These are phyloP conservation scores for Macrobrachium rosenbergii DNA, from an alignment of 1,140 invertebrate genomes.

Conservation along the genomic window DNA sequence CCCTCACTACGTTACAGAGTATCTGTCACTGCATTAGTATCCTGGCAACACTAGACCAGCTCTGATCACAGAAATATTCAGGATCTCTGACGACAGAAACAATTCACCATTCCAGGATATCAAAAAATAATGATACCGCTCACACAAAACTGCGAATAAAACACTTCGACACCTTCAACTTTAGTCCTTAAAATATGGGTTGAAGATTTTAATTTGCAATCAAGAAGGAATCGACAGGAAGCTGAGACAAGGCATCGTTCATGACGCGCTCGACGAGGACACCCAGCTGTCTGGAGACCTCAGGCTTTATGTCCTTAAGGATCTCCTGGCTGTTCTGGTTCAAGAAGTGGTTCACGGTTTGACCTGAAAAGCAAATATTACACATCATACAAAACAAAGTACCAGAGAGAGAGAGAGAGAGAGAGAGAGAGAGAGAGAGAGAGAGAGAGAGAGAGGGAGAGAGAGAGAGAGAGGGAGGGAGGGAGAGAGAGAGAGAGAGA, in stretches of 20 bases:
- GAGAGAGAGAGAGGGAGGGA: too few relatives aligned
- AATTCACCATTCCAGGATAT: background rate
- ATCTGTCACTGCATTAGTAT: too few relatives aligned
- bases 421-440: too few relatives aligned
- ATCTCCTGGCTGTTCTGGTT: conserved; percentile 50
- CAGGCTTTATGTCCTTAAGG: conserved; percentile 40
- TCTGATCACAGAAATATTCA: background rate
- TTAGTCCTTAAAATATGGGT: too few relatives aligned
- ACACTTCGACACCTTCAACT: too few relatives aligned
- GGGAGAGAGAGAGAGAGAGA: too few relatives aligned
- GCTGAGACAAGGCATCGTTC: conserved; percentile 54
- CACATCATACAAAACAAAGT: background rate
- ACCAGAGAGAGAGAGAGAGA: background rate
- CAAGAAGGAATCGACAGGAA: conserved; percentile 46
- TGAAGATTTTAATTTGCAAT: background rate
- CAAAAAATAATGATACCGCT: too few relatives aligned
- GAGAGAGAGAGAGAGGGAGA: too few relatives aligned
- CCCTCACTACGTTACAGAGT: too few relatives aligned
- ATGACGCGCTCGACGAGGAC: conserved; percentile 44
- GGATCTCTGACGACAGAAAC: background rate
- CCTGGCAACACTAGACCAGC: too few relatives aligned
- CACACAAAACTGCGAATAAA: too few relatives aligned
- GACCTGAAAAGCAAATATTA: conserved; percentile 4
- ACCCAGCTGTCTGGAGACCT: conserved; percentile 18
- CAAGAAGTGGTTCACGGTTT: conserved; percentile 40